These are phyloP conservation scores for Antheraea assamensis DNA, from an alignment of 2,888 invertebrate genomes.

Conservation along the genomic window DNA sequence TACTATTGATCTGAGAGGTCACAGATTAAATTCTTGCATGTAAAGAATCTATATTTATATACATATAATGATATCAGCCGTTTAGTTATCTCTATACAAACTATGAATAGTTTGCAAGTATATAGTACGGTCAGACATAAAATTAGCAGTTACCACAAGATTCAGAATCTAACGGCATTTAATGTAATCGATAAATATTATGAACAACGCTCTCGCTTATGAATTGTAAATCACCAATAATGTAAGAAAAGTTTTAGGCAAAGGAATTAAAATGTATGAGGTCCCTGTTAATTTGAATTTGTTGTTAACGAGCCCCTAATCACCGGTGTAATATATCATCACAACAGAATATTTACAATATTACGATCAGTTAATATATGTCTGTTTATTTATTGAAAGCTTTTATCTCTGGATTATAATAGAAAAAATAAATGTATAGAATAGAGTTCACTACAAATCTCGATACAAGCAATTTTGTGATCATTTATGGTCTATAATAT, in stretches of 20 bases:
- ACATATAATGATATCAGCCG: too few relatives aligned
- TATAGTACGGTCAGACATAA: too few relatives aligned
- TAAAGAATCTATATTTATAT: too few relatives aligned
- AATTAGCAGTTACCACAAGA: too few relatives aligned
- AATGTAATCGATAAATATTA: neutral
- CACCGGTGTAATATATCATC: conserved; percentile 2
- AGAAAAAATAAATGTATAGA: neutral
- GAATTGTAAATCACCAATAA: neutral
- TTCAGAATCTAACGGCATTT: too few relatives aligned
- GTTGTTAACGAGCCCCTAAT: conserved; percentile 17
- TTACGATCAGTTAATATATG: neutral
- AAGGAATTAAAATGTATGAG: neutral
- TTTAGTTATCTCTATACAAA: too few relatives aligned
- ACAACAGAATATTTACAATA: conserved; percentile 3
- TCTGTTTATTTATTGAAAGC: neutral
- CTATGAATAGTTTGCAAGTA: too few relatives aligned
- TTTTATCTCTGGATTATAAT: neutral
- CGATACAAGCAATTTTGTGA: too few relatives aligned
- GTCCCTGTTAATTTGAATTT: neutral
- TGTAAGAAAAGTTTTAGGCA: neutral
- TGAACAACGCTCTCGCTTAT: neutral
- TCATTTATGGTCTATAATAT: too few relatives aligned
- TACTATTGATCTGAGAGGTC: too few relatives aligned
- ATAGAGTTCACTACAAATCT: too few relatives aligned
- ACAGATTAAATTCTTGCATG: too few relatives aligned